Conservation (phyloP, 2,888 invertebrate genomes). For the Caenorhabditis uteleia region DNA sequence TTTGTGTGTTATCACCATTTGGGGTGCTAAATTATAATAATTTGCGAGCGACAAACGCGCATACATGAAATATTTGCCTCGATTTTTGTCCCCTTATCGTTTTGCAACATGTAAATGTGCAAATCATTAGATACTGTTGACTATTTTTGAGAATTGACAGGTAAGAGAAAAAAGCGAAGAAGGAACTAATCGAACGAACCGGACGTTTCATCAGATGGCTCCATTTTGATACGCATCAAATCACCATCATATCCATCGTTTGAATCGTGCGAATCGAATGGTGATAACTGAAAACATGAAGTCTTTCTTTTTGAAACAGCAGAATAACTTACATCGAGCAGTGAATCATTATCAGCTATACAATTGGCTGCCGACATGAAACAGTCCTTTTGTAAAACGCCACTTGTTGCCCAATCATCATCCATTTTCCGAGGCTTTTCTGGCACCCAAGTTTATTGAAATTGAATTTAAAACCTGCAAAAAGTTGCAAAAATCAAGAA, state of each 20-base stretch:
- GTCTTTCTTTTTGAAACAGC: not conserved
- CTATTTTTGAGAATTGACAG: too few relatives aligned
- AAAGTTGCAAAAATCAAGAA: too few relatives aligned
- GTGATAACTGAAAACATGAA: slow-evolving; percentile 3
- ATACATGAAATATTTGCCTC: too few relatives aligned
- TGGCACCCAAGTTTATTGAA: too few relatives aligned
- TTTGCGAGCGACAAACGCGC: too few relatives aligned
- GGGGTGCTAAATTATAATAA: too few relatives aligned
- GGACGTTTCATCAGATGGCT: slow-evolving; percentile 34
- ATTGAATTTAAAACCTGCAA: too few relatives aligned
- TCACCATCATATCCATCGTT: slow-evolving; percentile 1
- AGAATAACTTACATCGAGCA: not conserved
- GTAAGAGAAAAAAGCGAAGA: too few relatives aligned
- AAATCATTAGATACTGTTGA: too few relatives aligned
- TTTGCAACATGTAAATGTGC: too few relatives aligned
- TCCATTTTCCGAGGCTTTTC: slow-evolving; percentile 32
- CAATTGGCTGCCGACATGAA: slow-evolving; percentile 32
- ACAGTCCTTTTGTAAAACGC: slow-evolving; percentile 40
- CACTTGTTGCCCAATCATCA: slow-evolving; percentile 45
- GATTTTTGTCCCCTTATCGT: too few relatives aligned
- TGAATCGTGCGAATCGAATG: slow-evolving; percentile 1
- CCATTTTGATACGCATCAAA: slow-evolving; percentile 21
- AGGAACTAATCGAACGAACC: slow-evolving; percentile 14
- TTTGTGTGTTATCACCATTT: too few relatives aligned
- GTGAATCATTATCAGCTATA: not conserved